A percentile compares a stretch with the other conserved stretches of the same genome.
Evolutionary conservation across 2,113 vertebrate genomes (phyloP).

Genomic region (Varanus komodoensis): DNA sequence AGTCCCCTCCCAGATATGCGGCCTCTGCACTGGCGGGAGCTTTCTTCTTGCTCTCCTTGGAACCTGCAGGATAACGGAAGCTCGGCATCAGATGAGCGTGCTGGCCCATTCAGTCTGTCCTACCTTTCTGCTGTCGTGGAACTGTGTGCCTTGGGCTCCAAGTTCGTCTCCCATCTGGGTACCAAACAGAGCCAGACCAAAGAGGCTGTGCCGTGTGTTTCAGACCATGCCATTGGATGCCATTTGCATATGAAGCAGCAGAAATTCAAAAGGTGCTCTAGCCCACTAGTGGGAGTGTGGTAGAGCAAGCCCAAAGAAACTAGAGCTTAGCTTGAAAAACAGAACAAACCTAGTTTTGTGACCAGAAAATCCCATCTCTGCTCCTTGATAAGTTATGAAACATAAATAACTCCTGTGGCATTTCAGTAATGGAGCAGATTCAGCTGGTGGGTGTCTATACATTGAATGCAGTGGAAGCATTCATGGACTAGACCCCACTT

Average conservation of each 20-base stretch:
- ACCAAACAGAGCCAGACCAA: neutral
- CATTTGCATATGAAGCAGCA: neutral
- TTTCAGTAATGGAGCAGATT: too few species aligned
- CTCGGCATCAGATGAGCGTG: neutral
- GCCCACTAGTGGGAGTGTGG: neutral
- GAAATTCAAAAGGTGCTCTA: neutral
- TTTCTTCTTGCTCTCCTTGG: slow-evolving; percentile 53
- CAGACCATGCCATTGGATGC: neutral
- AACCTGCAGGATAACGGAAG: slow-evolving; percentile 46
- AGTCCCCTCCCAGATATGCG: rapidly evolving
- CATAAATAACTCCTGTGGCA: too few species aligned
- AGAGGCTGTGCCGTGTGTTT: neutral
- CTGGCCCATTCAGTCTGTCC: neutral
- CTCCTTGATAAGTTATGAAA: neutral
- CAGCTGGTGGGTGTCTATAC: too few species aligned
- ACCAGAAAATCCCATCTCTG: neutral
- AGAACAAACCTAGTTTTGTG: neutral
- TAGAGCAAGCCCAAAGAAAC: neutral
- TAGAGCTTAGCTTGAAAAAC: neutral
- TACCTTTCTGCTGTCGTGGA: neutral
- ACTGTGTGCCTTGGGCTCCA: neutral
- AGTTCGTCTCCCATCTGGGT: neutral
- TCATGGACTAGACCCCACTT: neutral
- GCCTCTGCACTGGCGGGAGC: neutral
- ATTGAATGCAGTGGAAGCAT: neutral